Evolutionary conservation across 2,888 invertebrate genomes (phyloP).

Genomic region (Eueremaeus valkanovi): DNA sequence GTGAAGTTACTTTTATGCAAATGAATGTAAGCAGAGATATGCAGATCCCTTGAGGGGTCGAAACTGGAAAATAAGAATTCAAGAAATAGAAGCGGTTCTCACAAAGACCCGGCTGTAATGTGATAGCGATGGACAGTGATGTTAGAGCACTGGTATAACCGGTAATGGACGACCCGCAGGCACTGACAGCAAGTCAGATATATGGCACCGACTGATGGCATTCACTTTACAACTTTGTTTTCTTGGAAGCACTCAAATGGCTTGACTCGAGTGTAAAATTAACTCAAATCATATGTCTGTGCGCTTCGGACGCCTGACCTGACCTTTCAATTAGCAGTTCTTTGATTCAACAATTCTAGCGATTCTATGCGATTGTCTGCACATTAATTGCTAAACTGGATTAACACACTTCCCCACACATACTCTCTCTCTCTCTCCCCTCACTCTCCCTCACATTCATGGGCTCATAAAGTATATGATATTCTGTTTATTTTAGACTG

Average conservation of each 20-base stretch:
- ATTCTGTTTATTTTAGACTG: too few relatives aligned
- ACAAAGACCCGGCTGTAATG: background rate
- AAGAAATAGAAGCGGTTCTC: background rate
- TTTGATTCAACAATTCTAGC: background rate
- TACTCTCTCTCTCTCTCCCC: too few relatives aligned
- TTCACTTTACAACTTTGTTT: conserved; percentile 1
- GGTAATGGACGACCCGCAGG: conserved; percentile 16
- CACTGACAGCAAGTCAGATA: background rate
- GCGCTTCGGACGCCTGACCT: too few relatives aligned
- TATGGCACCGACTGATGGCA: background rate
- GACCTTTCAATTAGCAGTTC: conserved; percentile 8
- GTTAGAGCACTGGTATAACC: background rate
- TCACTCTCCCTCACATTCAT: too few relatives aligned
- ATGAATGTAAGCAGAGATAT: background rate
- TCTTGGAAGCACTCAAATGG: background rate
- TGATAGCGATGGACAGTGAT: background rate
- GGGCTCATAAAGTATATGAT: too few relatives aligned
- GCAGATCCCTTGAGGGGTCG: background rate
- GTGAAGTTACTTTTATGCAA: too few relatives aligned
- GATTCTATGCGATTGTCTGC: background rate
- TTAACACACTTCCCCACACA: too few relatives aligned
- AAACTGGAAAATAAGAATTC: background rate
- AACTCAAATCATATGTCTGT: conserved; percentile 2
- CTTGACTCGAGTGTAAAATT: background rate
- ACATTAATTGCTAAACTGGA: background rate